These are phyloP conservation scores for Falco peregrinus DNA, from an alignment of 2,797 vertebrate genomes.

Conservation along the genomic window DNA sequence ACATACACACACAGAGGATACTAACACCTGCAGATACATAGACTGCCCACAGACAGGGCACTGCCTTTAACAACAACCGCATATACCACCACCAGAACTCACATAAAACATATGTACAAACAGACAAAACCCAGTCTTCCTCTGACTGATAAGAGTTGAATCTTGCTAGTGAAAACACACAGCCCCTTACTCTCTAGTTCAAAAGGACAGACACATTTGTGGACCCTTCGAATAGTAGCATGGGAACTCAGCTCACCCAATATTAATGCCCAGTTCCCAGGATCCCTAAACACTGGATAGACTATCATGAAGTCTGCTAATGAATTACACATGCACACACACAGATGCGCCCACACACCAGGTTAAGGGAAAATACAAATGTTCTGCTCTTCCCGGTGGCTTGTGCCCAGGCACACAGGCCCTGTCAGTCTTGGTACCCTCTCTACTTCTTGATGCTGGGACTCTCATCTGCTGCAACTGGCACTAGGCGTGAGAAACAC, in stretches of 20 bases:
- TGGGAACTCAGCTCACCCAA: background rate
- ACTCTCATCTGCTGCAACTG: background rate
- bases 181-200: background rate
- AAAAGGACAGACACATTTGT: fast-evolving
- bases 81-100: background rate
- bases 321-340: background rate
- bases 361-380: background rate
- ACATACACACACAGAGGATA: background rate
- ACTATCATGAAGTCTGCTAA: background rate
- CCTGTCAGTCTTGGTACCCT: background rate
- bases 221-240: fast-evolving
- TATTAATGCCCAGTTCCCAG: fast-evolving
- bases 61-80: background rate
- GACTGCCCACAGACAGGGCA: background rate
- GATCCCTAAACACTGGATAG: fast-evolving
- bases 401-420: background rate
- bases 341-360: fast-evolving
- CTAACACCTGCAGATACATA: background rate
- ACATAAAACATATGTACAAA: background rate
- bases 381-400: background rate
- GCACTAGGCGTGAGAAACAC: fast-evolving
- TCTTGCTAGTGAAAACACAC: background rate
- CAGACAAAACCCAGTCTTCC: background rate
- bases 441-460: background rate
- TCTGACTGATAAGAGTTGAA: background rate